These are phyloP conservation scores for Pao palembangensis DNA, from an alignment of 2,113 vertebrate genomes.

Conservation along the genomic window DNA sequence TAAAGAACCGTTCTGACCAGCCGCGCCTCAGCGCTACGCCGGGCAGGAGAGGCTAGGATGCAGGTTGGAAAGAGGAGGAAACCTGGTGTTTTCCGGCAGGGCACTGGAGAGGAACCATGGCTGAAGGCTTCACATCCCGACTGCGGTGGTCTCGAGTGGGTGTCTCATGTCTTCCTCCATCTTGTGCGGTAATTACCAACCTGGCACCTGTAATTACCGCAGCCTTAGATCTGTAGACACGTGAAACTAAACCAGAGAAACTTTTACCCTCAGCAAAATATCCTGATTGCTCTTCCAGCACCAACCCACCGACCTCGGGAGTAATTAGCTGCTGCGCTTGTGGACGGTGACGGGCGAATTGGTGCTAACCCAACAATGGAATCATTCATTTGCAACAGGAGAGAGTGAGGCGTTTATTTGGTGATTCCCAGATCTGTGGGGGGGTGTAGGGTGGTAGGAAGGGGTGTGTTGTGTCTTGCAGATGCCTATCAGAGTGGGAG, in stretches of 20 bases:
- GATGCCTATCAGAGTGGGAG: conserved; percentile 53
- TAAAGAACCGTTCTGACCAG: conserved; percentile 18
- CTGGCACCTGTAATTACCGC: conserved; percentile 65
- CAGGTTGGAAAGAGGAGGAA: not conserved
- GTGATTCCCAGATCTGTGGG: conserved; percentile 18
- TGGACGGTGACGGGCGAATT: too few relatives aligned
- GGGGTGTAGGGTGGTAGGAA: conserved; percentile 11
- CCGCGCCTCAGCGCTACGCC: too few relatives aligned
- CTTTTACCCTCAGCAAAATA: not conserved
- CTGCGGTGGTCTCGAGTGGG: conserved; percentile 20
- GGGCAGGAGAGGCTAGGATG: conserved; percentile 7
- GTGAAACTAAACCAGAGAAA: conserved; percentile 39
- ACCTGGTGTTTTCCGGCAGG: conserved; percentile 3
- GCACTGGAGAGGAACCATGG: too few relatives aligned
- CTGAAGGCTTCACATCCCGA: conserved; percentile 29
- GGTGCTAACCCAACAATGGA: too few relatives aligned
- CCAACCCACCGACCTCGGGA: conserved; percentile 8
- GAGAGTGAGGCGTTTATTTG: conserved; percentile 4
- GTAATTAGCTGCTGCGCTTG: not conserved
- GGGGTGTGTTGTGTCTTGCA: conserved; percentile 61
- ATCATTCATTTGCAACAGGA: conserved; percentile 15
- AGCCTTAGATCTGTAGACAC: conserved; percentile 56
- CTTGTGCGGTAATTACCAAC: conserved; percentile 55
- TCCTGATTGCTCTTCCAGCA: not conserved
- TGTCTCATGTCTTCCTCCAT: conserved; percentile 22